These are phyloP conservation scores for Drosophila hawaiiensis DNA, from an alignment of 2,888 invertebrate species.

Conservation along the genomic window DNA sequence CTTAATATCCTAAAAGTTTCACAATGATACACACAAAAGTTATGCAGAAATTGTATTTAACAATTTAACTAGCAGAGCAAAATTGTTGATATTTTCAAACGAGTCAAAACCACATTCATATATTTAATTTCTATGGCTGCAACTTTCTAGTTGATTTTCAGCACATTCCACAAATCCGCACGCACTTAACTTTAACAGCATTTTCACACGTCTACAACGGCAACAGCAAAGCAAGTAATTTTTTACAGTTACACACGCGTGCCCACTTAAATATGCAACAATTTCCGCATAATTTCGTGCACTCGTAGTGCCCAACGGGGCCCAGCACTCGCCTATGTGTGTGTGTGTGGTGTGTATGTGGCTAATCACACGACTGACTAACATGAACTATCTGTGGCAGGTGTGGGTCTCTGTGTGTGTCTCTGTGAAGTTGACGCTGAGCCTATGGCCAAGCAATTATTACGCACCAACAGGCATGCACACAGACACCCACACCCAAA, in stretches of 20 bases:
- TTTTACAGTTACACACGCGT: constrained; percentile 65
- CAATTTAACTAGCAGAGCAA: background rate
- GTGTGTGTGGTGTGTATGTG: constrained; percentile 44
- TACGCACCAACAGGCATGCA: constrained; percentile 65
- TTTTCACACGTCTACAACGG: constrained; percentile 7
- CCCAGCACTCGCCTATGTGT: constrained; percentile 24
- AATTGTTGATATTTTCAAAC: background rate
- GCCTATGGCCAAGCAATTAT: constrained; percentile 75
- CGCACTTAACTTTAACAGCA: constrained; percentile 24
- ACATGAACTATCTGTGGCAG: constrained; percentile 56
- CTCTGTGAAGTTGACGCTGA: constrained; percentile 48
- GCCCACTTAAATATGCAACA: constrained; percentile 79
- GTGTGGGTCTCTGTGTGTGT: constrained; percentile 33
- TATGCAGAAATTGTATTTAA: background rate
- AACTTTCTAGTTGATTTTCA: constrained; percentile 3
- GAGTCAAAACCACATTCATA: background rate
- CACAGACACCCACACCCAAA: constrained; percentile 22
- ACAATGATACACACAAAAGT: background rate
- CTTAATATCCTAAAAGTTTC: background rate
- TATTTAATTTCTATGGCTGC: background rate
- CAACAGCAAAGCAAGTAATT: constrained; percentile 39
- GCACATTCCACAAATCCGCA: background rate
- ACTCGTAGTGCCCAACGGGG: constrained; percentile 30
- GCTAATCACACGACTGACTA: constrained; percentile 74
- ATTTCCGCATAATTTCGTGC: constrained; percentile 76